phyloP scores from a whole-genome alignment of 2,888 invertebrate species.

The Machimus rusticus region DNA sequence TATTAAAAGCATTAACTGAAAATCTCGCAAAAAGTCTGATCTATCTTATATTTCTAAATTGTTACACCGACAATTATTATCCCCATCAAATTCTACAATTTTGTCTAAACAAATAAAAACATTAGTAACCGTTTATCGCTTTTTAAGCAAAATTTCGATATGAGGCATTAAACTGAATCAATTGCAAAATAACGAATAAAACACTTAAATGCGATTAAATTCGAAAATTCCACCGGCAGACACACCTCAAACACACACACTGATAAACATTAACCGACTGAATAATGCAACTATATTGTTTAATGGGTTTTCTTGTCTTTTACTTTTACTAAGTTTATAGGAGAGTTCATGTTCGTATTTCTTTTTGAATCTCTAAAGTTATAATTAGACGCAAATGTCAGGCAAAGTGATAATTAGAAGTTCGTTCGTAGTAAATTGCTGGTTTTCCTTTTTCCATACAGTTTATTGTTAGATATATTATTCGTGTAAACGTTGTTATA shows the following conservation, averaged over 20 bases:
- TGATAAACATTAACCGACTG: not conserved
- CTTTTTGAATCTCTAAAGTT: not conserved
- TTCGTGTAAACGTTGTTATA: not conserved
- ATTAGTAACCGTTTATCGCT: not conserved
- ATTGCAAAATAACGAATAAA: not conserved
- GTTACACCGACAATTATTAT: not conserved
- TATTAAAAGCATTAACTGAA: not conserved
- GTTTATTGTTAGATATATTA: conserved; percentile 5
- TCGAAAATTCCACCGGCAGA: not conserved
- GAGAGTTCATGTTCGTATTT: not conserved
- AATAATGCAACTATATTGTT: conserved; percentile 1
- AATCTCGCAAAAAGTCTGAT: not conserved
- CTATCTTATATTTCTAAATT: not conserved
- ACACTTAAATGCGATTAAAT: not conserved
- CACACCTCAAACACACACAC: not conserved
- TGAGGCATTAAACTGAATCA: not conserved
- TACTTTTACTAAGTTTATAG: not conserved
- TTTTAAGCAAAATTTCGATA: not conserved
- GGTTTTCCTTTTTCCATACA: conserved; percentile 1
- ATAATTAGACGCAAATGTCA: conserved; percentile 1
- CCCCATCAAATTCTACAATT: not conserved
- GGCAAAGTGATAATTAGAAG: conserved; percentile 36
- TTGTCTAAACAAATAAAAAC: not conserved
- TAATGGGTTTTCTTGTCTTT: not conserved
- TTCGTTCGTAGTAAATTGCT: conserved; percentile 14